Evolutionary conservation across 2,888 invertebrate species (phyloP).

Genomic region (Drosophila monieri): DNA sequence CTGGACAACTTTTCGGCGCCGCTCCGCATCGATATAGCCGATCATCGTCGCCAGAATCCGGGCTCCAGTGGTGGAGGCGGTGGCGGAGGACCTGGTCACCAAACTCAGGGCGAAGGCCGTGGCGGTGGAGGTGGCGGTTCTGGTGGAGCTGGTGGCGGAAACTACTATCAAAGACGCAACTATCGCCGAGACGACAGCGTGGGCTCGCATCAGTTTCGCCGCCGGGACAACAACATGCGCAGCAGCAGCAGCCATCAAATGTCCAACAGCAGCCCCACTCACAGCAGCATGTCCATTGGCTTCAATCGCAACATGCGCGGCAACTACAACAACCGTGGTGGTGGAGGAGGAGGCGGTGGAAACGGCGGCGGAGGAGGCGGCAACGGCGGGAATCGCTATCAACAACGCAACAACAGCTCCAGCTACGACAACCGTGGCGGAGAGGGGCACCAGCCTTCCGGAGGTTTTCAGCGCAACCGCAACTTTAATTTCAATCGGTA

Average conservation of each 20-base stretch:
- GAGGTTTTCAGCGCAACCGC: conserved; percentile 55
- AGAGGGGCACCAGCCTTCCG: conserved; percentile 33
- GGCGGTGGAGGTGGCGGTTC: conserved; percentile 36
- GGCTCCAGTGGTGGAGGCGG: conserved; percentile 48
- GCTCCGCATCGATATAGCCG: conserved; percentile 94
- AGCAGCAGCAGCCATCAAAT: conserved; percentile 21
- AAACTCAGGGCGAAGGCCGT: not conserved
- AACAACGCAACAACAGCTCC: conserved; percentile 45
- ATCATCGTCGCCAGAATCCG: conserved; percentile 87
- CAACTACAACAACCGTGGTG: conserved; percentile 26
- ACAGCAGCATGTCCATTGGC: conserved; percentile 19
- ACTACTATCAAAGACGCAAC: conserved; percentile 52
- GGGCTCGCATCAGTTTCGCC: conserved; percentile 41
- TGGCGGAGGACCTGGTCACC: conserved; percentile 51
- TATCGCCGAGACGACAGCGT: conserved; percentile 54
- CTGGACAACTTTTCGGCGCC: conserved; percentile 88
- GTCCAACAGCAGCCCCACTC: conserved; percentile 41
- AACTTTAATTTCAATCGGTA: conserved; percentile 58
- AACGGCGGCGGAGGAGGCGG: conserved; percentile 25
- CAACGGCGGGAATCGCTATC: conserved; percentile 32
- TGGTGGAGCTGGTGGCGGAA: conserved; percentile 45
- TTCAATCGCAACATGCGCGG: conserved; percentile 19
- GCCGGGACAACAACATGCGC: conserved; percentile 21
- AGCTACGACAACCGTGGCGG: conserved; percentile 21
- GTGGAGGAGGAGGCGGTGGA: conserved; percentile 22